Conservation (phyloP, 2,797 vertebrate species). For the Trematomus bernacchii region DNA sequence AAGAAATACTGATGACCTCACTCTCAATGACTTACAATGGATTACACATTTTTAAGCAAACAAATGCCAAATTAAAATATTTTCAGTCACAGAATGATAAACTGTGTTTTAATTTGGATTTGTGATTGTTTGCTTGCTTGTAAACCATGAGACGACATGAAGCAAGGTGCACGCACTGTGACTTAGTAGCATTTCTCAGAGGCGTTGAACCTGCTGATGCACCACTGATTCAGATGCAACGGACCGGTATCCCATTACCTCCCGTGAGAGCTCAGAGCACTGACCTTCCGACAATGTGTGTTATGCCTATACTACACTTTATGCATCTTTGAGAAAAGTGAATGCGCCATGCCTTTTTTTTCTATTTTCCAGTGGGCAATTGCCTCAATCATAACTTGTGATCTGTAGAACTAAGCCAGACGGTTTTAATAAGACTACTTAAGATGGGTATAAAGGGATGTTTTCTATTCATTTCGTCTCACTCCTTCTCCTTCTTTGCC, state of each 20-base stretch:
- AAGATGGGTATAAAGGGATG: constrained; percentile 27
- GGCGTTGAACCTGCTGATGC: constrained; percentile 62
- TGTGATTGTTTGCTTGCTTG: background rate
- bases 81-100: background rate
- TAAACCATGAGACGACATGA: background rate
- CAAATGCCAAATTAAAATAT: background rate
- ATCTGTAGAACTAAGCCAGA: constrained; percentile 17
- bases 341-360: background rate
- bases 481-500: constrained; percentile 15
- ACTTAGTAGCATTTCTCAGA: constrained; percentile 18
- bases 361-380: constrained; percentile 13
- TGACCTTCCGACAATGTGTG: constrained; percentile 65
- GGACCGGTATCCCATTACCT: constrained; percentile 68
- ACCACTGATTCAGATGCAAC: constrained; percentile 52
- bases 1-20: background rate
- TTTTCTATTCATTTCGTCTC: constrained; percentile 13
- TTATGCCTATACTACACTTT: constrained; percentile 22
- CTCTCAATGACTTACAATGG: background rate
- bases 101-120: background rate
- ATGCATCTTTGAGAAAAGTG: constrained; percentile 29
- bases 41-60: background rate
- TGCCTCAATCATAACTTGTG: constrained; percentile 14
- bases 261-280: constrained; percentile 59
- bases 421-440: constrained; percentile 15
- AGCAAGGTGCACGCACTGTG: background rate